phyloP scores from a whole-genome alignment of 2,113 vertebrate species.

The Microtus pennsylvanicus region DNA sequence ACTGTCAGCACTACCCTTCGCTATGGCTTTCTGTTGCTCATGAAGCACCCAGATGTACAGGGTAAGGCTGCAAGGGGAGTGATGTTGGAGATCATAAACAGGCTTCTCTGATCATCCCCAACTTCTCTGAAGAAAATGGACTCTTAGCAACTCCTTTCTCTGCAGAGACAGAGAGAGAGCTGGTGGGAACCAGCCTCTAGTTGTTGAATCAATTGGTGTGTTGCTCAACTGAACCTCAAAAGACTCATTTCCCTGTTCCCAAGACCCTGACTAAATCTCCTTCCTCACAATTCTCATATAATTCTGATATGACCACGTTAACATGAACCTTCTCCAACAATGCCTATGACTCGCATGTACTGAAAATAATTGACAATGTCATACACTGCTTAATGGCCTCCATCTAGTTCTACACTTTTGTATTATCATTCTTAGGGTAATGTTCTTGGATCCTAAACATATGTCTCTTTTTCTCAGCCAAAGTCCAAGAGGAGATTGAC shows the following conservation, averaged over 20 bases:
- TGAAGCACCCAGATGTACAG: slow-evolving; percentile 89
- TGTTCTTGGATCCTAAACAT: not conserved
- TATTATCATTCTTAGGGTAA: not conserved
- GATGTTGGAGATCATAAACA: not conserved
- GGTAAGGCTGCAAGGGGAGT: slow-evolving; percentile 73
- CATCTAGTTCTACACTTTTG: not conserved
- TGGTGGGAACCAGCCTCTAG: not conserved
- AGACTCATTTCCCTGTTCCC: not conserved
- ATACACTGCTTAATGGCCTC: not conserved
- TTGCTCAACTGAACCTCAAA: not conserved
- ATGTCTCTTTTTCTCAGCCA: slow-evolving; percentile 50
- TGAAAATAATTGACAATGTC: not conserved
- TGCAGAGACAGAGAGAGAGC: not conserved
- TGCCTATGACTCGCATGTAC: fast-evolving
- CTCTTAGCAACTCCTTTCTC: not conserved
- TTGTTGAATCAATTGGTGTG: not conserved
- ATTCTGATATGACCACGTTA: too few species aligned
- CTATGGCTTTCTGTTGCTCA: slow-evolving; percentile 87
- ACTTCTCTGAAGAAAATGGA: not conserved
- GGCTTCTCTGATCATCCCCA: not conserved
- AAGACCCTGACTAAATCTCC: not conserved
- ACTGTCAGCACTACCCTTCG: slow-evolving; percentile 89
- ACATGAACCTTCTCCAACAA: too few species aligned
- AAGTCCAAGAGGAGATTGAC: slow-evolving; percentile 78
- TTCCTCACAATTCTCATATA: not conserved